phyloP scores from a whole-genome alignment of 1,140 invertebrate species.

The Mycetomoellerius zeteki region DNA sequence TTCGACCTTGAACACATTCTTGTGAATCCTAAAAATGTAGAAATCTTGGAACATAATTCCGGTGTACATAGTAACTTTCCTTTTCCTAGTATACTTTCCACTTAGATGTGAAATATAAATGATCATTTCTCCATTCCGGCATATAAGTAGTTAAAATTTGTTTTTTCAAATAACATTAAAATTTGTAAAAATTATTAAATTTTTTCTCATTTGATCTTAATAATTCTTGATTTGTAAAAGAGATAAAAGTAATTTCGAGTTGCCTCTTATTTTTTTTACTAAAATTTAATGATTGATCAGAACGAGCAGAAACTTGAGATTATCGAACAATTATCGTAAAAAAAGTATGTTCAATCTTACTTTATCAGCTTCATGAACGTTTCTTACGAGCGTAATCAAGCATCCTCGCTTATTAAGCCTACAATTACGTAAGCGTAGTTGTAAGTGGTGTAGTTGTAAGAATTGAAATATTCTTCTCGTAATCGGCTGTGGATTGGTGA shows the following conservation, averaged over 20 bases:
- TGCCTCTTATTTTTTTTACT: neutral
- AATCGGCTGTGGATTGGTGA: no score
- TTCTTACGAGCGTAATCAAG: slow-evolving; percentile 28
- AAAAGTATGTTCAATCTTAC: neutral
- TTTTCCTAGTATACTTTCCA: neutral
- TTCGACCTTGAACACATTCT: neutral
- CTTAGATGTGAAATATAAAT: neutral
- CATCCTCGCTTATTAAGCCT: neutral
- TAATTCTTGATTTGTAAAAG: neutral
- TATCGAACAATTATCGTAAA: neutral
- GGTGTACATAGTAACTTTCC: neutral
- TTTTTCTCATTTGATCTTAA: slow-evolving; percentile 3
- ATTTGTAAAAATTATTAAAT: neutral
- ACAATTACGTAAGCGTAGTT: no score
- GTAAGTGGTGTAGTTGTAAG: no score
- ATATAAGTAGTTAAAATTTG: neutral
- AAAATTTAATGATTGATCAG: neutral
- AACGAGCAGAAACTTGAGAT: neutral
- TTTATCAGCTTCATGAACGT: neutral
- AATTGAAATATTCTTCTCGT: no score
- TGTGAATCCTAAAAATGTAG: neutral
- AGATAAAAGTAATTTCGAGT: neutral
- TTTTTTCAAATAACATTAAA: neutral
- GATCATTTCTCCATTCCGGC: neutral
- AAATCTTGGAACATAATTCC: neutral